Base-by-base conservation (phyloP, 2,797 vertebrate genomes). In the Halcyon smyrnensis region DNA sequence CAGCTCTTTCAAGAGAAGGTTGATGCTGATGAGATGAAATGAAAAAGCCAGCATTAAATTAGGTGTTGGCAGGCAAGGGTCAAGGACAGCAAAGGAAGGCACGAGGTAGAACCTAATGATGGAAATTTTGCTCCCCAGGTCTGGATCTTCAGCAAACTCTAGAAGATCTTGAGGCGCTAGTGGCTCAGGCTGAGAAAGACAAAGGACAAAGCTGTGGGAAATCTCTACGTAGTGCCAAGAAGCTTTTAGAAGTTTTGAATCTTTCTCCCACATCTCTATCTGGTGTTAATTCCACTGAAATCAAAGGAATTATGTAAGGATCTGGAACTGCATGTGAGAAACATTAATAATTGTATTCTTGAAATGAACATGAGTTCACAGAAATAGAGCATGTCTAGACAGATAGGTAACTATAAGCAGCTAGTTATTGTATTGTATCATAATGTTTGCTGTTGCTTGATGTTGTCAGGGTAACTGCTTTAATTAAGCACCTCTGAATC, bases 401-500 rank as follows among this genome's bases (percentile, higher is more conserved):
- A 95, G 94, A 94, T 43, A 28, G 28, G 17, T 36, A 89, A 46
- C 24, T 77, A 7, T 25, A 54, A 80, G 30, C 30, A 59, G n/a
- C 21, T 74, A 85, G 60, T 68, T 83, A 59, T 23, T 93, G 48
- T 88, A 53, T 57, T 86, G 27, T 70, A 43, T 23, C 12, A 4
- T 60, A 54, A 73, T 56, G 36, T 91, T 93, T 90, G n/a, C n/a
- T 56, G 24, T 82, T 70, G 15, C n/a, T 69, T 74, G n/a, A 71
- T 86, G 56, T 80, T 87, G 48, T 75, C 53, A 78, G 64, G 51
- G 76, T 84, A 83, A 88, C 76, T 63, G 28, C n/a, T 91, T 91
- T 93, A 96, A 90, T 89, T 73, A 80, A 70, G 21, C 16, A 78
- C 15, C 39, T 67, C 39, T 90, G 48, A 74, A 80, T 91, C 90